phyloP scores from a whole-genome alignment of 2,797 vertebrate genomes.

The Alauda arvensis region DNA sequence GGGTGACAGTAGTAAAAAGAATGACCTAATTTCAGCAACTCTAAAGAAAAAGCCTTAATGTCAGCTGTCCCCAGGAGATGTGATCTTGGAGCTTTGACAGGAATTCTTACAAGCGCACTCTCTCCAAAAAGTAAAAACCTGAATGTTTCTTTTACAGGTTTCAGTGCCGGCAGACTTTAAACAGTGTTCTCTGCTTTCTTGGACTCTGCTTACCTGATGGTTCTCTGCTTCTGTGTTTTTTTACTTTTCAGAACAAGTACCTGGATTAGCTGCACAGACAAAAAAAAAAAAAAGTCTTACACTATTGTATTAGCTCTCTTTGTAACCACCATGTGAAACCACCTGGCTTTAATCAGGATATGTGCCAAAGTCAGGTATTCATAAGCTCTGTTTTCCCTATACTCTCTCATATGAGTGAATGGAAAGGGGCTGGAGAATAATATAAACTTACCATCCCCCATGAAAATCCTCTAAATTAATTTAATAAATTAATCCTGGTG shows the following conservation, averaged over 20 bases:
- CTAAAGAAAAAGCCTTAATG: neutral
- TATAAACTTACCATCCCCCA: neutral
- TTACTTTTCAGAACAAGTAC: neutral
- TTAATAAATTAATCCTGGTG: neutral
- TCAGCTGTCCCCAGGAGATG: neutral
- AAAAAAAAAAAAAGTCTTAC: neutral
- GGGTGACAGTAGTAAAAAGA: neutral
- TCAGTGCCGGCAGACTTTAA: neutral
- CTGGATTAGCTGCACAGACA: neutral
- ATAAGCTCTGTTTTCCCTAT: neutral
- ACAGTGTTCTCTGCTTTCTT: neutral
- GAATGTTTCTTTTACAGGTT: neutral
- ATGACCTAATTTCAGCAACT: conserved; percentile 22
- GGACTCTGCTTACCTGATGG: neutral
- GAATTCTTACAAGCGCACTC: neutral
- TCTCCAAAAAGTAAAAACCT: neutral
- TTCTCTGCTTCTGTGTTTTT: neutral
- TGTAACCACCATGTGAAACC: neutral
- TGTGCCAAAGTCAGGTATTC: neutral
- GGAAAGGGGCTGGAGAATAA: neutral
- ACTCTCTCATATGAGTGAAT: neutral
- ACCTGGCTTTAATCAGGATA: neutral
- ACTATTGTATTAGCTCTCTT: neutral
- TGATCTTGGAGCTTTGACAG: neutral
- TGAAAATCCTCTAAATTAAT: neutral